Evolutionary conservation across 2,797 vertebrate species (phyloP).

Genomic region (Hyperoplus immaculatus): DNA sequence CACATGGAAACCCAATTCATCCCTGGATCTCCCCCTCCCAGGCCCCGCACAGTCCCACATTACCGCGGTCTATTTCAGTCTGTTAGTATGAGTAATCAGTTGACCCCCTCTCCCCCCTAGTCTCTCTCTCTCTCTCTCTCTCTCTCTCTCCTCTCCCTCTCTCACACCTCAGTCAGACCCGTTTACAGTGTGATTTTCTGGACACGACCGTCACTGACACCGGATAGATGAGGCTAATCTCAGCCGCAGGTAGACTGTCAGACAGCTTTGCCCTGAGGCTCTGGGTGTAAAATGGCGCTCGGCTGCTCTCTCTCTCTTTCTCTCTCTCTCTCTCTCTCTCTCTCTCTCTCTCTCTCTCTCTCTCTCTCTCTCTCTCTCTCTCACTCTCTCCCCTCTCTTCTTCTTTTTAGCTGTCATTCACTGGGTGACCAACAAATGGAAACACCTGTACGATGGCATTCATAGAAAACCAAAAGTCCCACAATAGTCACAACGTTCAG

Average conservation of each 20-base stretch:
- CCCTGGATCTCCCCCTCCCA: conserved; percentile 84
- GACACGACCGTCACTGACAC: conserved; percentile 98
- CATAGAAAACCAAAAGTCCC: neutral
- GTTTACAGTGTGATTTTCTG: conserved; percentile 99
- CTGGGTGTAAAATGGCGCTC: conserved; percentile 90
- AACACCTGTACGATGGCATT: conserved; percentile 9
- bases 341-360: conserved; percentile 19
- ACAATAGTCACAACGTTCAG: neutral
- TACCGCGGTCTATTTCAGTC: conserved; percentile 92
- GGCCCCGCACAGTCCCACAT: conserved; percentile 51
- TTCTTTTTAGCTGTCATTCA: conserved; percentile 13
- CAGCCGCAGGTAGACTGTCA: conserved; percentile 89
- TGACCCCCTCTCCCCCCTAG: conserved; percentile 71
- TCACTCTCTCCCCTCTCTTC: neutral
- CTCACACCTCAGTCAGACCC: conserved; percentile 90
- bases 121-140: conserved; percentile 8
- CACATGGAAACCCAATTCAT: conserved; percentile 69
- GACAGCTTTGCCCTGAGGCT: conserved; percentile 92
- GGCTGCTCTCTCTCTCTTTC: conserved; percentile 43
- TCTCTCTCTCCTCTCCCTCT: neutral
- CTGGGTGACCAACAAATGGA: conserved; percentile 6
- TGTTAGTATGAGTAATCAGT: conserved; percentile 99
- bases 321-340: too few species aligned
- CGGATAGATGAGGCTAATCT: conserved; percentile 99
- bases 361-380: neutral